Conservation (phyloP, 1,140 invertebrate species). For the Dendroctonus valens region DNA sequence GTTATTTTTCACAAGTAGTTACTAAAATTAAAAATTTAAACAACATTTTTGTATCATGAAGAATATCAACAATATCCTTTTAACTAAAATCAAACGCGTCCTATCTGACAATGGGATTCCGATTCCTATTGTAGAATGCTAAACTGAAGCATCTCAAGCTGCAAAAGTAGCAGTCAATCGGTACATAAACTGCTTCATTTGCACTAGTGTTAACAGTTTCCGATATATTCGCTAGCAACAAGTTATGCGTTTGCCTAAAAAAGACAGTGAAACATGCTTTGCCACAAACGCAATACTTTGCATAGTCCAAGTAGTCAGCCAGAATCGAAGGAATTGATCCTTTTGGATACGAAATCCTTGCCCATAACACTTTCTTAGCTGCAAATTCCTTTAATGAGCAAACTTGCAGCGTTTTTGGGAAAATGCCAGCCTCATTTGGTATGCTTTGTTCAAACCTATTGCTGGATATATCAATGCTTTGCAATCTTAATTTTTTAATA, state of each 20-base stretch:
- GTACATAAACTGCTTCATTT: conserved; percentile 48
- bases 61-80: background rate
- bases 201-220: conserved; percentile 50
- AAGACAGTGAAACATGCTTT: conserved; percentile 57
- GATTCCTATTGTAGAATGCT: conserved; percentile 33
- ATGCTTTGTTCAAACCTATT: conserved; percentile 48
- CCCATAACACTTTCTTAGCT: conserved; percentile 41
- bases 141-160: conserved; percentile 56
- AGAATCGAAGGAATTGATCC: conserved; percentile 60
- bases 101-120: conserved; percentile 47
- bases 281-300: conserved; percentile 62
- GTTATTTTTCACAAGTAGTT: too few relatives aligned
- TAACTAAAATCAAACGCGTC: conserved; percentile 48
- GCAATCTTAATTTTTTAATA: conserved; percentile 55
- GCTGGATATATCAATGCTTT: conserved; percentile 56
- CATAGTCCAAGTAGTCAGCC: conserved; percentile 60
- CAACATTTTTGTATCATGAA: too few relatives aligned
- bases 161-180: conserved; percentile 63
- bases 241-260: conserved; percentile 48
- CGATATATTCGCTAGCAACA: conserved; percentile 51
- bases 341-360: conserved; percentile 56
- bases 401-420: conserved; percentile 35
- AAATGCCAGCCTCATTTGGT: conserved; percentile 28
- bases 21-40: too few relatives aligned
- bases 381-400: conserved; percentile 41